Percentiles rank a stretch among this genome's conserved stretches.
Conservation (phyloP, 2,797 vertebrate species). For the Tapirus indicus region DNA sequence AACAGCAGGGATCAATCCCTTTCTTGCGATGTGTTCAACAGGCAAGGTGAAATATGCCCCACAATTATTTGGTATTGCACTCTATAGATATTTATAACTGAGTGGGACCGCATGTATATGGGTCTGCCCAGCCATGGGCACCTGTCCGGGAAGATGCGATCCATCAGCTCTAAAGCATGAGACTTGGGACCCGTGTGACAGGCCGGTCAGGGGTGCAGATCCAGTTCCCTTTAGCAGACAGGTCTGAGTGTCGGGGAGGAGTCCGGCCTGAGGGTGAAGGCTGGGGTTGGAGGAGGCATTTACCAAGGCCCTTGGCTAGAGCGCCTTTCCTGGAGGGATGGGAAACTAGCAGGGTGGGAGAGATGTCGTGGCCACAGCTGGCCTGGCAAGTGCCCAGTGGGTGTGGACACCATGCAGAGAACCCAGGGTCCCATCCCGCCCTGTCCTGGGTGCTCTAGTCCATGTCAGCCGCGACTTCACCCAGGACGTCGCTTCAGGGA, state of each 20-base stretch:
- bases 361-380: accelerated
- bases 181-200: not conserved
- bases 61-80: conserved; percentile 63
- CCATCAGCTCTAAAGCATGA: not conserved
- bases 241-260: not conserved
- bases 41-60: conserved; percentile 80
- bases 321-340: not conserved
- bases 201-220: not conserved
- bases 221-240: not conserved
- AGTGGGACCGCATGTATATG: not conserved
- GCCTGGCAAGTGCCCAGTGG: accelerated
- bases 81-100: conserved; percentile 78
- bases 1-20: conserved; percentile 87
- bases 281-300: not conserved
- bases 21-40: conserved; percentile 79
- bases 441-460: accelerated
- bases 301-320: not conserved
- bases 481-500: not conserved
- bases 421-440: too few species aligned
- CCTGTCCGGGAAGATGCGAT: conserved; percentile 15
- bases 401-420: accelerated
- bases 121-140: not conserved
- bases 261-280: not conserved
- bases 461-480: not conserved
- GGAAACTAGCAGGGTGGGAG: too few species aligned